Conservation (phyloP, 2,888 invertebrate genomes). For the Kryphioiulus occultus region DNA sequence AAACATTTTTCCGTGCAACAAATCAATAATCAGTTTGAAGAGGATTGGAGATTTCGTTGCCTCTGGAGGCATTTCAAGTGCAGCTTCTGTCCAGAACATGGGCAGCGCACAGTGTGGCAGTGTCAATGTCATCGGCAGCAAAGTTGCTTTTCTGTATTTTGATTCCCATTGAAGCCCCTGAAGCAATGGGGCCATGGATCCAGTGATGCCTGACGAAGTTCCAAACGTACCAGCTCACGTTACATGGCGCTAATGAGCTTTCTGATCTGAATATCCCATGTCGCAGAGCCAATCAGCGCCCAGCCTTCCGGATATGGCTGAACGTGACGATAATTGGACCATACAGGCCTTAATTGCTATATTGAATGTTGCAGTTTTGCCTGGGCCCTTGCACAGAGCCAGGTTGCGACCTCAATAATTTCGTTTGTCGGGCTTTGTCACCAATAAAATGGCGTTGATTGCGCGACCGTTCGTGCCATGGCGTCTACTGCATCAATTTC, state of each 20-base stretch:
- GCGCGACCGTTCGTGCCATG: neutral
- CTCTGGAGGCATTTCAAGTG: constrained; percentile 3
- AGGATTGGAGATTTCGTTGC: neutral
- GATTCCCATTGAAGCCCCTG: neutral
- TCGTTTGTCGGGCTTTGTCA: constrained; percentile 7
- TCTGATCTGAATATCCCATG: neutral
- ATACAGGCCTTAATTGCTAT: constrained; percentile 8
- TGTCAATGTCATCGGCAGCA: neutral
- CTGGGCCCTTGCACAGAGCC: neutral
- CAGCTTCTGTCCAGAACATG: neutral
- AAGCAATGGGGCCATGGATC: neutral
- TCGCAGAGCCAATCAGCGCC: neutral
- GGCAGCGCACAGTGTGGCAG: too few species aligned
- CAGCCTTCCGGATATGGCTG: neutral
- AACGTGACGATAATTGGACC: constrained; percentile 8
- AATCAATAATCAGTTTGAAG: neutral
- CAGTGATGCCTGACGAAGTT: neutral
- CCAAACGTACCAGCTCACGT: neutral
- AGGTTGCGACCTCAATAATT: neutral
- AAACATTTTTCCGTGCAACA: constrained; percentile 9
- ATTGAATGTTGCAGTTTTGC: constrained; percentile 1
- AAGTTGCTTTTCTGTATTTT: neutral
- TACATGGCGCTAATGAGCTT: neutral
- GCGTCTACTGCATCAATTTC: neutral
- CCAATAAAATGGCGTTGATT: neutral